Conservation (phyloP, 2,888 invertebrate species). For the Microplitis manilae region DNA sequence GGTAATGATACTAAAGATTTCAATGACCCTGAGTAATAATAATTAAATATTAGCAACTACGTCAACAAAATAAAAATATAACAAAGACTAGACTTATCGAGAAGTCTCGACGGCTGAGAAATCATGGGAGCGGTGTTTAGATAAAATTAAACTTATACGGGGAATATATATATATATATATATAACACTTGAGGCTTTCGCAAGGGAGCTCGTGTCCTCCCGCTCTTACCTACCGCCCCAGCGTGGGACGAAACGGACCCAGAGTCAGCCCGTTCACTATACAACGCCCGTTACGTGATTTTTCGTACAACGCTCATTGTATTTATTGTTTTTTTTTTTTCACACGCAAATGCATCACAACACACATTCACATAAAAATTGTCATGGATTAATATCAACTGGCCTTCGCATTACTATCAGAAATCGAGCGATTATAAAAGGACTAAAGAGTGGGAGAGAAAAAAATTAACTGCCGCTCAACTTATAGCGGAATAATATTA, state of each 20-base stretch:
- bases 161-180: not conserved
- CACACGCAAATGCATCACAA: slow-evolving; percentile 18
- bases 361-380: not conserved
- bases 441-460: not conserved
- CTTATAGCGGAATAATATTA: not conserved
- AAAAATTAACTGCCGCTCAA: not conserved
- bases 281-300: slow-evolving; percentile 38
- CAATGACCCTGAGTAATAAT: slow-evolving; percentile 27
- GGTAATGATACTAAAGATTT: not conserved
- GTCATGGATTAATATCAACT: not conserved
- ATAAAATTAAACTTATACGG: not conserved
- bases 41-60: slow-evolving; percentile 1
- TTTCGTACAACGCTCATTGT: slow-evolving; percentile 21
- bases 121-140: slow-evolving; percentile 24
- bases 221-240: slow-evolving; percentile 41
- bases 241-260: slow-evolving; percentile 47
- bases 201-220: slow-evolving; percentile 39
- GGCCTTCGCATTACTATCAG: not conserved
- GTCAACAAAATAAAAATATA: not conserved
- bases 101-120: not conserved
- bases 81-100: not conserved
- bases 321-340: slow-evolving; percentile 46
- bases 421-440: not conserved
- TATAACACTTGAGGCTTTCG: slow-evolving; percentile 24
- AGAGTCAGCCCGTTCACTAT: slow-evolving; percentile 33